A percentile compares a stretch with the other conserved stretches of the same genome.
phyloP scores from a whole-genome alignment of 2,888 invertebrate genomes.

The Drosophila greeni region DNA sequence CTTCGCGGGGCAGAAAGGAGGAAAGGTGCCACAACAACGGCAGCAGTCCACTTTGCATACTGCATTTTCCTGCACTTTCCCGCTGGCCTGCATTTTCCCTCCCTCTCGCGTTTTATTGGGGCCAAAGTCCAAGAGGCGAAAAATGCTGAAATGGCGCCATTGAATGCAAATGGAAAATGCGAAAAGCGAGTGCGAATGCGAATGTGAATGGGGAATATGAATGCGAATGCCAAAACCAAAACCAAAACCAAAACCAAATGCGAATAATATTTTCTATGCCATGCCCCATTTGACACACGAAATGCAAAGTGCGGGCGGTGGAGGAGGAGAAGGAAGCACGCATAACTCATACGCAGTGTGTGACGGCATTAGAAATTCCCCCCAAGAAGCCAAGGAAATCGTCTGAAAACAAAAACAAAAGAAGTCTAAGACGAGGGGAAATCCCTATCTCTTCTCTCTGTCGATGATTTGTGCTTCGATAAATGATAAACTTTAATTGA shows the following conservation, averaged over 20 bases:
- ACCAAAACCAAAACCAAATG: slow-evolving; percentile 38
- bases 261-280: slow-evolving; percentile 60
- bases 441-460: background rate
- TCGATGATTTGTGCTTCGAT: slow-evolving; percentile 7
- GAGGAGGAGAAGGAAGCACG: slow-evolving; percentile 10
- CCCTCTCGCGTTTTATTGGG: slow-evolving; percentile 43
- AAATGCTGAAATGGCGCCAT: slow-evolving; percentile 54
- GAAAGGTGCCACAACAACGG: slow-evolving; percentile 50
- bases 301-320: slow-evolving; percentile 36
- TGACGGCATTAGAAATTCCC: slow-evolving; percentile 48
- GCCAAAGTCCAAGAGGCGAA: slow-evolving; percentile 61
- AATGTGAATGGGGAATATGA: slow-evolving; percentile 15
- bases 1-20: slow-evolving; percentile 13
- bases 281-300: slow-evolving; percentile 65
- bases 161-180: slow-evolving; percentile 42
- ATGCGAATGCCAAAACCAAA: slow-evolving; percentile 23
- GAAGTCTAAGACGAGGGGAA: background rate
- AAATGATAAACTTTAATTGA: slow-evolving; percentile 11
- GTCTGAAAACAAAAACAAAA: background rate
- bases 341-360: slow-evolving; percentile 70
- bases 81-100: slow-evolving; percentile 1
- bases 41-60: slow-evolving; percentile 21
- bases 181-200: slow-evolving; percentile 17
- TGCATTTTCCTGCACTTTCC: background rate
- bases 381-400: slow-evolving; percentile 6